Evolutionary conservation across 2,888 invertebrate genomes (phyloP), one percentile per base, ranked within the genome.

Genomic region (Nipponacmea schrenckii): DNA sequence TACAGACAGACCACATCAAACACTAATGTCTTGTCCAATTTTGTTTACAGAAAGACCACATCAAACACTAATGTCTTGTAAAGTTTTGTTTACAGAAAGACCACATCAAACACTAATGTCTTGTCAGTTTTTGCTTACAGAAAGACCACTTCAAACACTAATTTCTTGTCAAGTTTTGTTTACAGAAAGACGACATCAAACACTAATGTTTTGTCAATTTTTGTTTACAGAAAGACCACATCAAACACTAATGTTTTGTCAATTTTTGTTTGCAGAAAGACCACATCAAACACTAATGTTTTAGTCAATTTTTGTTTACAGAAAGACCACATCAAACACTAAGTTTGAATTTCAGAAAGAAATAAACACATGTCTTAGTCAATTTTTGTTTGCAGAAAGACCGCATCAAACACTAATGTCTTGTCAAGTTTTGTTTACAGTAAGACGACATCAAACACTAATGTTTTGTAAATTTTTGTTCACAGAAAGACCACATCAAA

Each of bases 101-200:
- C 91, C 4, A 48, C n/a, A n/a, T 93, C 98, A 83, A 99, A 99
- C 90, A 96, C 96, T 82, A 99, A 99, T 91, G 96, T 99, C 82
- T 91, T 99, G 62, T 91, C 98, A 76, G n/a, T 99, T 99, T 90
- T 98, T 99, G 97, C n/a, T n/a, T n/a, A n/a, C n/a, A n/a, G n/a
- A n/a, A n/a, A n/a, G n/a, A n/a, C n/a, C n/a, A n/a, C n/a, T n/a
- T n/a, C n/a, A n/a, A n/a, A n/a, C n/a, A n/a, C n/a, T n/a, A n/a
- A n/a, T n/a, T n/a, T n/a, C n/a, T n/a, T n/a, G n/a, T n/a, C n/a
- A n/a, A n/a, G n/a, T n/a, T n/a, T n/a, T n/a, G n/a, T n/a, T n/a
- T n/a, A n/a, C n/a, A n/a, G n/a, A n/a, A n/a, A n/a, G n/a, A n/a
- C n/a, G n/a, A n/a, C n/a, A n/a, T n/a, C n/a, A n/a, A n/a, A n/a